These are phyloP conservation scores for Penaeus monodon DNA, from an alignment of 2,888 invertebrate species.

Conservation along the genomic window DNA sequence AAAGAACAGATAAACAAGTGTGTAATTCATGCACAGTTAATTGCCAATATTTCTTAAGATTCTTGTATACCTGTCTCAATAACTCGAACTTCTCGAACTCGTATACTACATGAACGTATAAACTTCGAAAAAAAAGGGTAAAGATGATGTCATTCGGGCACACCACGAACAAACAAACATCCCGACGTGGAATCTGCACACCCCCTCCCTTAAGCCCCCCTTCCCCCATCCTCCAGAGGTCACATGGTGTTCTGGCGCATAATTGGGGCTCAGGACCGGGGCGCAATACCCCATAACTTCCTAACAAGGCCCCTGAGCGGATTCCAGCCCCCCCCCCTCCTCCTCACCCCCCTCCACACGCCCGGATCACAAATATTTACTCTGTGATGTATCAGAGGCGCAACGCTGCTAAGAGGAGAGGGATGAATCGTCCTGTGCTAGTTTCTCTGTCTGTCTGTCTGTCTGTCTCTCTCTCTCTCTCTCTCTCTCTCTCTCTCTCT, in stretches of 20 bases:
- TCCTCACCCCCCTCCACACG: not conserved
- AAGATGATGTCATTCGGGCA: too few species aligned
- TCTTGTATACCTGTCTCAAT: too few species aligned
- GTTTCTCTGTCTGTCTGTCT: constrained; percentile 2
- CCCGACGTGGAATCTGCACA: too few species aligned
- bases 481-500: not conserved
- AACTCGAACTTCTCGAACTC: too few species aligned
- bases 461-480: constrained; percentile 12
- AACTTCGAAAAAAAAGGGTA: too few species aligned
- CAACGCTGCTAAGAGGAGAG: not conserved
- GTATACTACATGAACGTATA: too few species aligned
- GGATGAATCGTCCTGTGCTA: not conserved
- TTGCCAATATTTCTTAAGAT: too few species aligned
- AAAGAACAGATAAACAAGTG: too few species aligned
- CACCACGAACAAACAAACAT: too few species aligned
- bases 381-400: not conserved
- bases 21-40: too few species aligned
- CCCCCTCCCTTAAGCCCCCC: too few species aligned
- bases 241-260: constrained; percentile 49
- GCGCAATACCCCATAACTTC: constrained; percentile 58
- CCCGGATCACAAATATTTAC: not conserved
- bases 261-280: constrained; percentile 53
- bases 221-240: constrained; percentile 5
- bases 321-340: constrained; percentile 10
- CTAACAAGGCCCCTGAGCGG: constrained; percentile 55